These are phyloP conservation scores for Mionectes olivaceus DNA, from an alignment of 2,797 vertebrate species.

Conservation along the genomic window DNA sequence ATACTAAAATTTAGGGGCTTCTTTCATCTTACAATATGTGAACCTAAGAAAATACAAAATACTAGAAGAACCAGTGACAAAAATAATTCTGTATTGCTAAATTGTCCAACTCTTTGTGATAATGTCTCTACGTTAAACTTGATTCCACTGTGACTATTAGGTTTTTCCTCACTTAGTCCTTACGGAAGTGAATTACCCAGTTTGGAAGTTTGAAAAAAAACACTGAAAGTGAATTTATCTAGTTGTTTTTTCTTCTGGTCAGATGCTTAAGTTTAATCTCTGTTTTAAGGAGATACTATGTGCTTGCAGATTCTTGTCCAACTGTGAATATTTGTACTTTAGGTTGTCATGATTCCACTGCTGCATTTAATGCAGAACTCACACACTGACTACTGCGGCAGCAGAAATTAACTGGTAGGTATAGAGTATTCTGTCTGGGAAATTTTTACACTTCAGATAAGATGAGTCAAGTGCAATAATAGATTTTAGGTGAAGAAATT, in stretches of 20 bases:
- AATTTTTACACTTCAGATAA: not conserved
- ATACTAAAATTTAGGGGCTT: not conserved
- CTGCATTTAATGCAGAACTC: not conserved
- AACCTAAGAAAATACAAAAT: not conserved
- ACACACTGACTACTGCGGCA: not conserved
- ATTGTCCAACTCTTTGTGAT: not conserved
- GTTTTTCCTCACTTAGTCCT: not conserved
- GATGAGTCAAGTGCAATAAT: not conserved
- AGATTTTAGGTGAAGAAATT: not conserved
- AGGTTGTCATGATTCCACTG: not conserved
- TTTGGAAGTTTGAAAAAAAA: not conserved
- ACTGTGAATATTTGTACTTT: not conserved
- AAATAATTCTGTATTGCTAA: not conserved
- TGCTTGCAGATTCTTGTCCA: not conserved
- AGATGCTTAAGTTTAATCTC: not conserved
- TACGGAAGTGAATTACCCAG: not conserved
- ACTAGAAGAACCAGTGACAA: not conserved
- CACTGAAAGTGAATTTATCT: not conserved
- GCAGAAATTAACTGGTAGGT: not conserved
- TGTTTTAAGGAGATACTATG: not conserved
- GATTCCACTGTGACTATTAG: not conserved
- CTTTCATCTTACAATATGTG: not conserved
- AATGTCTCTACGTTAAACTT: not conserved
- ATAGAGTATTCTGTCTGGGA: not conserved
- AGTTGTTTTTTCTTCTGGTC: not conserved